Evolutionary conservation across 2,797 vertebrate species (phyloP), one percentile per base, ranked within the genome.

Genomic region (Toxotes lorentzi): DNA sequence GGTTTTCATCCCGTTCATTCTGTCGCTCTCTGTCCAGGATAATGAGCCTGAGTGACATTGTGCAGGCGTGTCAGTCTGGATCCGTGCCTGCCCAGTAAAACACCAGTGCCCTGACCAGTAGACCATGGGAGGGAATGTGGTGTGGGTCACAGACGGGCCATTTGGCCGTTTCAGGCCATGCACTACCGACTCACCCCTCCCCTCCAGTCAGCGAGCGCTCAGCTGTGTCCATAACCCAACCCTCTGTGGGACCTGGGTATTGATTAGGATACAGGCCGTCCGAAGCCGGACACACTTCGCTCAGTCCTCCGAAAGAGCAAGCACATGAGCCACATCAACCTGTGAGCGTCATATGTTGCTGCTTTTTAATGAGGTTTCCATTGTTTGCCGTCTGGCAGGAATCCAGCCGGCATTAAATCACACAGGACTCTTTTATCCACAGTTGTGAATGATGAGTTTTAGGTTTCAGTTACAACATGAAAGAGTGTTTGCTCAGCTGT

Each of bases 401-500:
- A 62, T 68, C 41, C 64, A 70, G 62, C n/a, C 38, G 7, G 68
- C 53, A 50, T 73, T 61, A 50, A 60, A 82, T 79, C 67, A 72
- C 75, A 40, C 50, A 64, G 6, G 9, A 30, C 41, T 73, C 72
- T 83, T 79, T 83, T 54, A 79, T 81, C 40, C 35, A 1, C n/a
- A 19, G 17, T 50, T 27, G 35, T 58, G 70, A 84, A 54, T 48
- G 78, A 85, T 74, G 70, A 70, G 61, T 70, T 75, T 53, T 35
- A 53, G 82, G 83, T 78, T 76, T 84, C 59, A 43, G 71, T 73
- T 70, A 64, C 74, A 69, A 66, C 76, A 75, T 86, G 59, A 82
- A 63, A 80, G 78, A 40, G 17, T 86, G 81, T 89, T 91, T 88
- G 76, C 79, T 86, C 86, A 91, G 89, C 86, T 86, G 86, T 50